Base-by-base conservation (phyloP, 2,888 invertebrate genomes). In the Clivina fossor region DNA sequence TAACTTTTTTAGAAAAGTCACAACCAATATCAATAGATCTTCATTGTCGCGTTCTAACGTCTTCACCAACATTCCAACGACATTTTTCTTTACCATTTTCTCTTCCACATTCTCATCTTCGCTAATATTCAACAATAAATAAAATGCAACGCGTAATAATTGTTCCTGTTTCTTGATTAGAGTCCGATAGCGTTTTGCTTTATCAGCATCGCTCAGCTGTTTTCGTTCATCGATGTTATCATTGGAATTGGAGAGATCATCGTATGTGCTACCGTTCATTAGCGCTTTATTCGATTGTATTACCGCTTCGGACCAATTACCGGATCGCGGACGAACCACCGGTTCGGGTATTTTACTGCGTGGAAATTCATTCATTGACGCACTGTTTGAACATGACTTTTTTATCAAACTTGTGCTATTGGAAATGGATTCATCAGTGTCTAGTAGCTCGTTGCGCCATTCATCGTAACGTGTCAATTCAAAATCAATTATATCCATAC, bases 401-500 rank as follows among this genome's bases (percentile, higher is more conserved):
- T 66, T 63, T 8, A 69, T 65, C 16, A 69, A 74, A 13, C 72
- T 76, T 16, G 65, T 71, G 1, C 74, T 74, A 38, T 74, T 73
- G 61, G 71, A 70, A 60, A 75, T 74, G 59, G 79, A 76, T 47
- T 80, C 78, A 61, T 85, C 84, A n/a, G 47, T 40, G 38, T 55
- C 46, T 4, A 38, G 30, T 66, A 85, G 73, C 62, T 86, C 85
- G 46, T 85, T 86, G 68, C 86, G 87, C 95, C 96, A 96, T 64
- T 92, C 88, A 66, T 94, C 93, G 76, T 93, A 94, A 60, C 97
- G 84, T 65, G 89, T 86, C 48, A 98, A 77, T 74, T 99, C 98
- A 76, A 90, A 92, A 69, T 97, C 96, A 61, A 98, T 86, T 49
- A 98, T 90, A 74, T 93, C 93, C 89, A 99, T 93, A 69, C 94